Conservation (phyloP, 2,113 vertebrate species). For the Esox niger region DNA sequence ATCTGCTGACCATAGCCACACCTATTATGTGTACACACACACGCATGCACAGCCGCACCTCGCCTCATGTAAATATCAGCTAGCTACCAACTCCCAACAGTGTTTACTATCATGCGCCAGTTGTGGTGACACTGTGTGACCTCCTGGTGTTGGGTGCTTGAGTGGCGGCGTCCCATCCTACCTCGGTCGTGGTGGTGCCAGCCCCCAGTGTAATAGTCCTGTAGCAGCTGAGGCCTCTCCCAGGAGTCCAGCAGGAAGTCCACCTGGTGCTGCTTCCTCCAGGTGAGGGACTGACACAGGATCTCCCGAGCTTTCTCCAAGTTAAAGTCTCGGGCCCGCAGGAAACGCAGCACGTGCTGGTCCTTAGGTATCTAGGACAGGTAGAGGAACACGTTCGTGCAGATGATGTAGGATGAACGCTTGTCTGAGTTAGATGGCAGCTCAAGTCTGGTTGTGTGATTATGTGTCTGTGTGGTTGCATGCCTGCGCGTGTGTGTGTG, state of each 20-base stretch:
- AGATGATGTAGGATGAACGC: not conserved
- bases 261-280: conserved; percentile 95
- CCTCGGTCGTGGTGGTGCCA: conserved; percentile 98
- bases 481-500: not conserved
- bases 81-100: too few species aligned
- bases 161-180: too few species aligned
- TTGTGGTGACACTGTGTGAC: too few species aligned
- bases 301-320: conserved; percentile 90
- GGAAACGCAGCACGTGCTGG: conserved; percentile 91
- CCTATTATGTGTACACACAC: too few species aligned
- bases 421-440: not conserved
- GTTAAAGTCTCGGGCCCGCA: conserved; percentile 91
- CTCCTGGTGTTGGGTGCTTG: too few species aligned
- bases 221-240: conserved; percentile 85
- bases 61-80: too few species aligned
- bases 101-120: too few species aligned
- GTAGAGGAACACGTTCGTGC: not conserved
- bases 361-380: conserved; percentile 90
- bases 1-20: too few species aligned
- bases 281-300: conserved; percentile 89
- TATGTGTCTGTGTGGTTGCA: not conserved
- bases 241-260: conserved; percentile 92
- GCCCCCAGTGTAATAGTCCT: conserved; percentile 88
- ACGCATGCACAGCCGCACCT: too few species aligned
- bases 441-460: not conserved